Evolutionary conservation across 2,888 invertebrate species (phyloP), one percentile per base, ranked within the genome.

Genomic region (Amblyteles armatorius): DNA sequence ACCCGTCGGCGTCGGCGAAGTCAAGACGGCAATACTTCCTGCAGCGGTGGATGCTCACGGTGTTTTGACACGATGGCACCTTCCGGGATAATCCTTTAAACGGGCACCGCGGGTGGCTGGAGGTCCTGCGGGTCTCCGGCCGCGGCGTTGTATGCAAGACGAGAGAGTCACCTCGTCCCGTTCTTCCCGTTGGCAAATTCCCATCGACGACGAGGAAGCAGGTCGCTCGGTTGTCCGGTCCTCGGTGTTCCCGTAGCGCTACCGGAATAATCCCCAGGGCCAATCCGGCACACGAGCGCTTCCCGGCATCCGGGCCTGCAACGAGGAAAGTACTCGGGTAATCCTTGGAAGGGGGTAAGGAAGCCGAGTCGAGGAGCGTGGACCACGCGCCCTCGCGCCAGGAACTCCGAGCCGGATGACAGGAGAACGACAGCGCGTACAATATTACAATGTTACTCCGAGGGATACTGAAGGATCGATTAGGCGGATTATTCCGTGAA

Each of bases 11-110:
- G 79, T 82, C 71, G 76, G 79, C 84, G 85, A 91, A 93, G 92
- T 92, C 92, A 93, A 92, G 84, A 88, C 87, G 90, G 67, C 40
- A 22, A 48, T 60, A 40, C 57, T 36, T 88, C 87, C 63, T 19
- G 4, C 87, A 22, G 87, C 88, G 85, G 82, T 85, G 88, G 85
- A 16, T 88, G 83, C 87, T 82, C 88, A 48, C 16, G 85, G 87
- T 93, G 92, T 93, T 93, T 93, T 93, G 93, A 93, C 93, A 92
- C 90, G 91, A 90, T 87, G 90, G 91, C 90, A 92, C 91, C 92
- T 91, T 89, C 72, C 86, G 87, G 89, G 92, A 90, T 93, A 92
- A 93, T 92, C 93, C 91, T 90, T 92, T 93, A 92, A 93, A 93
- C 92, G 91, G 88, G 86, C 85, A 86, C 91, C 71, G 87, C 88